phyloP scores from a whole-genome alignment of 1,140 invertebrate genomes.

The Diachasma alloeum region DNA sequence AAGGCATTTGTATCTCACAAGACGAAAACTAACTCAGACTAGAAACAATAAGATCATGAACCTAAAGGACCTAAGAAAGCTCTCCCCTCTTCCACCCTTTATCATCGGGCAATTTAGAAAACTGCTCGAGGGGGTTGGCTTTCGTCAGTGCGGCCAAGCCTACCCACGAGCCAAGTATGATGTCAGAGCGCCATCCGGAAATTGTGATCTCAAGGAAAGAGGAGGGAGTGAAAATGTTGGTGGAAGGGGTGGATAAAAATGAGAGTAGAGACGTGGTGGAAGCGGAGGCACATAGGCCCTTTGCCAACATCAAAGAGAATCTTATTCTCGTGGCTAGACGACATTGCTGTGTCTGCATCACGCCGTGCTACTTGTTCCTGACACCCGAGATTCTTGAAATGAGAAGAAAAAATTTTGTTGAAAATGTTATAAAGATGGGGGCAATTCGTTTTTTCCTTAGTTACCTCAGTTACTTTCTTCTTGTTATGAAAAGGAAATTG shows the following conservation, averaged over 20 bases:
- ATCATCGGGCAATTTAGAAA: neutral
- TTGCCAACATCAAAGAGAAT: slow-evolving; percentile 28
- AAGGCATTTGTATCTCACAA: too few relatives aligned
- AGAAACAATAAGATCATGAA: too few relatives aligned
- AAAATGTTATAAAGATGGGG: slow-evolving; percentile 4
- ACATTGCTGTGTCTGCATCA: slow-evolving; percentile 14
- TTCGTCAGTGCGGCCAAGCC: neutral
- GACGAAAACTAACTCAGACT: too few relatives aligned
- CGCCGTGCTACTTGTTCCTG: slow-evolving; percentile 15
- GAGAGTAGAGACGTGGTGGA: slow-evolving; percentile 2
- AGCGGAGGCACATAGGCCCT: neutral
- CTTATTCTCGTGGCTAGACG: slow-evolving; percentile 20
- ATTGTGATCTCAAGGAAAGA: slow-evolving; percentile 21
- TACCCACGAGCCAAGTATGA: too few relatives aligned
- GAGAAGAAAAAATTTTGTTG: neutral
- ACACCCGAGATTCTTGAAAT: slow-evolving; percentile 8
- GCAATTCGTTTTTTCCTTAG: neutral
- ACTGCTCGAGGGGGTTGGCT: neutral
- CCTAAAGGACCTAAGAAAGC: too few relatives aligned
- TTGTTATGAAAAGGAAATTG: neutral
- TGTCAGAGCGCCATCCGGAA: slow-evolving; percentile 12
- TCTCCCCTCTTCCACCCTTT: too few relatives aligned
- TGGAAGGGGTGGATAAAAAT: neutral
- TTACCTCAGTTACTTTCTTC: neutral
- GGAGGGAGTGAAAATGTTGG: neutral